Base-by-base conservation (phyloP, 2,113 vertebrate species). In the Cinclus cinclus region DNA sequence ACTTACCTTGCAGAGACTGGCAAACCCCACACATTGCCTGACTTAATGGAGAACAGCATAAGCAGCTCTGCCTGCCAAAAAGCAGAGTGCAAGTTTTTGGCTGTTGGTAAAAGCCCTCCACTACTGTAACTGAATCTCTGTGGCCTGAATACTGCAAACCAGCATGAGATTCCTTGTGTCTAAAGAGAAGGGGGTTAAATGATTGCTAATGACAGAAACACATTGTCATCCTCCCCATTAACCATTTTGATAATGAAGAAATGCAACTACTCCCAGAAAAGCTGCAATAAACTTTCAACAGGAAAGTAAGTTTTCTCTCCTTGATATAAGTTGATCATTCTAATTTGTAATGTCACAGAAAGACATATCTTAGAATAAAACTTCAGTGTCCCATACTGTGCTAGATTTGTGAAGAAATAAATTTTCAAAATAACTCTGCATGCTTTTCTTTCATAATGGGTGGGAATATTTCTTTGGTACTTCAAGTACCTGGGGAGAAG, bases 1-100 rank as follows among this genome's bases (percentile, higher is more conserved):
- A 95, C 89, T 97, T 96, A 93, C 70, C 60, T 93, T 76, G 50
- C 67, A 83, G 73, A 94, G 41, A 69, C 67, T 93, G 74, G 87
- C 80, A 94, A 90, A 85, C 9, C 35, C 67, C 77, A 52, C 73
- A 87, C 80, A 24, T 58, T 76, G 89, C 49, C 73, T 76, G 39
- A 91, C 74, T 67, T 89, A 76, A 92, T 23, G 56, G 68, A 63
- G 80, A 93, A 69, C 33, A 67, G 75, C 77, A 92, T 37, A 37
- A 37, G 46, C 80, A 75, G 52, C 52, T 74, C 30, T 0, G 0
- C 59, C 76, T 96, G 83, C 67, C 85, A 83, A 91, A 85, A 83
- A 14, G 27, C 59, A 89, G 33, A 0, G 0, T 6, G 23, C 2
- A 4, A 80, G 27, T 42, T 87, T 82, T 46, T 55, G 60, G 30